Evolutionary conservation across 2,797 vertebrate genomes (phyloP).

Genomic region (Australoheros facetus): DNA sequence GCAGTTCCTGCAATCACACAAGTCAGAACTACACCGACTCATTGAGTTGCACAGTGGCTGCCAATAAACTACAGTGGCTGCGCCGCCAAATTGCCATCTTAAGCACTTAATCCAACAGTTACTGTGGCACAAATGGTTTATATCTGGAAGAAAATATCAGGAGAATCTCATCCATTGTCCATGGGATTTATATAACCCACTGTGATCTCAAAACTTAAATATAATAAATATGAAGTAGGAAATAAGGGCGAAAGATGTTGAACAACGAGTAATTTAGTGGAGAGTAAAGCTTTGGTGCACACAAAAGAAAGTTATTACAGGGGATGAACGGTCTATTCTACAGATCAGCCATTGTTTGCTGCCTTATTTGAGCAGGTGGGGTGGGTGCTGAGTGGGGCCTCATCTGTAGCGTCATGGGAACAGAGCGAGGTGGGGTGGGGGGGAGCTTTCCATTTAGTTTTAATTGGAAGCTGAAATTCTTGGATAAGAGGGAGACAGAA

Average conservation of each 20-base stretch:
- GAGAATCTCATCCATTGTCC: constrained; percentile 6
- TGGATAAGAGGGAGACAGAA: constrained; percentile 61
- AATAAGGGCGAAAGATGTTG: constrained; percentile 46
- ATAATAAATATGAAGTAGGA: constrained; percentile 17
- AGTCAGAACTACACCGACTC: constrained; percentile 34
- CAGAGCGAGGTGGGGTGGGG: constrained; percentile 12
- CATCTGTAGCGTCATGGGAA: constrained; percentile 49
- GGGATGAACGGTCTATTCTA: constrained; percentile 27
- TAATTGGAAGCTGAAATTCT: constrained; percentile 75
- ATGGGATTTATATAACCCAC: constrained; percentile 15
- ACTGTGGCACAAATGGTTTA: constrained; percentile 12
- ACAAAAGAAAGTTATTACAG: constrained; percentile 49
- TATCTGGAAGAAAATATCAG: background rate
- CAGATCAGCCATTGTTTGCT: constrained; percentile 60
- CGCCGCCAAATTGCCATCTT: constrained; percentile 19
- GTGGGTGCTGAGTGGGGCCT: constrained; percentile 21
- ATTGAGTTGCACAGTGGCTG: constrained; percentile 36
- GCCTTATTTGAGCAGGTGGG: constrained; percentile 67
- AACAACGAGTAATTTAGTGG: constrained; percentile 66
- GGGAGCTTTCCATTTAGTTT: constrained; percentile 67
- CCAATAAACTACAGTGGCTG: constrained; percentile 18
- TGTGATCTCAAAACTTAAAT: constrained; percentile 35
- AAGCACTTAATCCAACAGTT: constrained; percentile 12
- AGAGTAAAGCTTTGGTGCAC: constrained; percentile 55
- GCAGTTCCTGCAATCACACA: constrained; percentile 4